phyloP scores from a whole-genome alignment of 2,888 invertebrate genomes.

The Cheilosia vernalis region DNA sequence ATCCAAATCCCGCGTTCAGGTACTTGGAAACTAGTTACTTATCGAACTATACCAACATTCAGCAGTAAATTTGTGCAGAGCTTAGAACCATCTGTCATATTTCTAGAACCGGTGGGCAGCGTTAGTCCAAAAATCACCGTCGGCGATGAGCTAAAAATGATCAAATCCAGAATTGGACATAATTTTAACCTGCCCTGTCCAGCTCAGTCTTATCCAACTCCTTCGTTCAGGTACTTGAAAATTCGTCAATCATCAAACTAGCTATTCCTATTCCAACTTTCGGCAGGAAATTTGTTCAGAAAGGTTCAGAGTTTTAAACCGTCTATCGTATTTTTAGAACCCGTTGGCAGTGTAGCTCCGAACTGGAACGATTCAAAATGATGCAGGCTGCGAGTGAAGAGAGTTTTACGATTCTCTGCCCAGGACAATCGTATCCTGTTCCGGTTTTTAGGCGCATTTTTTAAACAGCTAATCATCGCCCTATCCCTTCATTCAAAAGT shows the following conservation, averaged over 20 bases:
- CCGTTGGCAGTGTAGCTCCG: conserved; percentile 86
- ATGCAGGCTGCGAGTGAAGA: conserved; percentile 79
- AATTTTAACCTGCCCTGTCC: conserved; percentile 86
- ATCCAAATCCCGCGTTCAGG: conserved; percentile 90
- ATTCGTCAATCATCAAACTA: not conserved
- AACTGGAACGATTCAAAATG: conserved; percentile 84
- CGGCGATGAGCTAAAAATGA: conserved; percentile 84
- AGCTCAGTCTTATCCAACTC: conserved; percentile 89
- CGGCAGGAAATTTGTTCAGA: conserved; percentile 4
- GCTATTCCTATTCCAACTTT: conserved; percentile 75
- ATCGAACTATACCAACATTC: conserved; percentile 68
- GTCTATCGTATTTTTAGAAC: conserved; percentile 80
- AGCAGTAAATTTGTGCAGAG: not conserved
- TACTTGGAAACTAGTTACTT: conserved; percentile 78
- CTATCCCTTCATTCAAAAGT: conserved; percentile 28
- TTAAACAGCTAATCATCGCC: not conserved
- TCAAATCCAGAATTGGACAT: conserved; percentile 81
- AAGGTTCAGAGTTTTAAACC: not conserved
- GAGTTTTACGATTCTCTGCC: conserved; percentile 87
- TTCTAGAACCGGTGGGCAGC: conserved; percentile 85
- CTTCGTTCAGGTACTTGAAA: conserved; percentile 87
- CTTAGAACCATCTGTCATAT: not conserved
- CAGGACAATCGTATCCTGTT: conserved; percentile 88
- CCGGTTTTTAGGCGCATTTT: conserved; percentile 85
- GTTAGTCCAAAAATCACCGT: conserved; percentile 87